Evolutionary conservation across 2,888 invertebrate species (phyloP).

Genomic region (Agriopis leucophaearia): DNA sequence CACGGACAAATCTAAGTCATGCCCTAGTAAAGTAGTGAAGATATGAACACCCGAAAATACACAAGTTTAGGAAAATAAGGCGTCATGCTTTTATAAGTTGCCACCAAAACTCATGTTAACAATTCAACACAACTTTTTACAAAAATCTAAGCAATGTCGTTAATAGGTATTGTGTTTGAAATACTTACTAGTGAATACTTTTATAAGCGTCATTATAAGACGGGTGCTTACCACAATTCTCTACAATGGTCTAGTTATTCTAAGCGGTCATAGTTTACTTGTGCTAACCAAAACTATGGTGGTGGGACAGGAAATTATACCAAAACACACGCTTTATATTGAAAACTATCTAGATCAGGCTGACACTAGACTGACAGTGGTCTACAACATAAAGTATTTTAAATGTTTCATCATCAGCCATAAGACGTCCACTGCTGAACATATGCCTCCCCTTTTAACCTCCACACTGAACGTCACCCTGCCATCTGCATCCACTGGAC

Average conservation of each 20-base stretch:
- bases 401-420: too few relatives aligned
- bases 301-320: slow-evolving; percentile 69
- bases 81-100: too few relatives aligned
- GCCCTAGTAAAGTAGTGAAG: too few relatives aligned
- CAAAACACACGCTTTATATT: slow-evolving; percentile 61
- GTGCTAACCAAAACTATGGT: slow-evolving; percentile 60
- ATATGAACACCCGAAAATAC: too few relatives aligned
- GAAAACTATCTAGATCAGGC: slow-evolving; percentile 60
- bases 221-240: slow-evolving; percentile 48
- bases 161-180: neutral
- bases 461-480: too few relatives aligned
- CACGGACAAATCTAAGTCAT: too few relatives aligned
- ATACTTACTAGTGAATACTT: slow-evolving; percentile 65
- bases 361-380: slow-evolving; percentile 54
- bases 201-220: slow-evolving; percentile 70
- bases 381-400: slow-evolving; percentile 47
- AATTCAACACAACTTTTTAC: neutral
- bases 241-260: slow-evolving; percentile 58
- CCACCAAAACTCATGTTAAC: too few relatives aligned
- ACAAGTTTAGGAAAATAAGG: too few relatives aligned
- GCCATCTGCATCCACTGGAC: too few relatives aligned
- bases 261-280: slow-evolving; percentile 61
- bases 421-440: too few relatives aligned
- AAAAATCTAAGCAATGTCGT: neutral
- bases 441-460: too few relatives aligned